Evolutionary conservation across 2,113 vertebrate genomes (phyloP), one percentile per base, ranked within the genome.

Genomic region (Leucosticte australis): DNA sequence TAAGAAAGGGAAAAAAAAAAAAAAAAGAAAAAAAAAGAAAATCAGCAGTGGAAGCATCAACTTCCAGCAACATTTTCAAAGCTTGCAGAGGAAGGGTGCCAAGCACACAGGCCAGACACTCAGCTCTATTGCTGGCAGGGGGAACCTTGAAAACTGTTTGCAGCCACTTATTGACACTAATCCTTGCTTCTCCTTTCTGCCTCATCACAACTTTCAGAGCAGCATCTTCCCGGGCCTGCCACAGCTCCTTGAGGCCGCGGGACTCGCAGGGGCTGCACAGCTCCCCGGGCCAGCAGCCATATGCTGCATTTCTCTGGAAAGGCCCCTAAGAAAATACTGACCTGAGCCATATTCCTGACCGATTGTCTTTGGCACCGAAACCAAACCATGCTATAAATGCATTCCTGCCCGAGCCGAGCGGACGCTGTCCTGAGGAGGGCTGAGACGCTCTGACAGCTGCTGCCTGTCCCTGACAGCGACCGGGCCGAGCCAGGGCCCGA

Each of bases 1-100:
- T 0, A 11, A 9, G 11, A 39, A 69, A 18, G 13, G 3, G 13
- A 0, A 1, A 4, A 7, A 15, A 6, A 52, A 20, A 20, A 12
- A 5, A 9, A 14, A 10, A 6, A 5, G 2, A 2, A 13, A 11
- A 26, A 31, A 30, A 53, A 30, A 27, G 22, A n/a, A 20, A 65
- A 65, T 67, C 53, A 88, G 74, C 62, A 83, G 15, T 44, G 30
- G 44, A 92, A 94, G 65, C 52, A 84, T 42, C 57, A 82, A 68
- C 62, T 91, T 91, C 31, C 81, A 94, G 41, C 44, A 73, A 68
- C 71, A 73, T 53, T 79, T 89, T 53, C 69, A 82, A 42, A 91
- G 87, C 63, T 55, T 63, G 46, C 62, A 87, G 57, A 83, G 37
- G 69, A 89, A 82, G 13, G 21, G 24, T 50, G 74, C 57, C 84